Evolutionary conservation across 1,140 invertebrate genomes (phyloP).

Genomic region (Neodiprion virginianus): DNA sequence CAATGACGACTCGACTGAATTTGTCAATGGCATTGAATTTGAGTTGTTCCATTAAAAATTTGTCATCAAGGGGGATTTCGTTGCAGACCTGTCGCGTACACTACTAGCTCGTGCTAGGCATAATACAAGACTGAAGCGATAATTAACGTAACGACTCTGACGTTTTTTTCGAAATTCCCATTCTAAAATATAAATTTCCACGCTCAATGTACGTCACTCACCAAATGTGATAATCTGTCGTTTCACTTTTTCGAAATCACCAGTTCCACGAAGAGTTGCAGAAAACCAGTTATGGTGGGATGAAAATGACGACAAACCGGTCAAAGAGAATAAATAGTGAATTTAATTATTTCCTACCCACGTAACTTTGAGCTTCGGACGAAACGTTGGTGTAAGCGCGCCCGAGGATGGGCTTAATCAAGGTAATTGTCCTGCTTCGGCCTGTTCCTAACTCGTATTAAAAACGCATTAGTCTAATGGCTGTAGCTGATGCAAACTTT

Average conservation of each 20-base stretch:
- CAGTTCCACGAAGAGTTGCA: too few relatives aligned
- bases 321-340: conserved; percentile 26
- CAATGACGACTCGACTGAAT: background rate
- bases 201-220: too few relatives aligned
- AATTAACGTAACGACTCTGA: too few relatives aligned
- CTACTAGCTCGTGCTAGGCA: too few relatives aligned
- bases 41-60: background rate
- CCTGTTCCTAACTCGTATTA: conserved; percentile 33
- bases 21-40: background rate
- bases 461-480: conserved; percentile 44
- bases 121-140: too few relatives aligned
- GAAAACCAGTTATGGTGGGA: too few relatives aligned
- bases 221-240: too few relatives aligned
- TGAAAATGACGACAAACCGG: conserved; percentile 21
- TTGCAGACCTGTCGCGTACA: too few relatives aligned
- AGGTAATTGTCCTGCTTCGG: conserved; percentile 35
- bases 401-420: conserved; percentile 36
- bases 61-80: too few relatives aligned
- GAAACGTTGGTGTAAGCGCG: background rate
- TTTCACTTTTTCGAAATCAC: too few relatives aligned
- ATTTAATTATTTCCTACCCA: conserved; percentile 23
- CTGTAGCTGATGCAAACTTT: background rate
- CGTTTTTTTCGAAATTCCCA: too few relatives aligned
- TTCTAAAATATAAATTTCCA: too few relatives aligned
- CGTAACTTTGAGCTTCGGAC: background rate